Evolutionary conservation across 1,140 invertebrate species (phyloP), one percentile per base, ranked within the genome.

Genomic region (Penaeus japonicus): DNA sequence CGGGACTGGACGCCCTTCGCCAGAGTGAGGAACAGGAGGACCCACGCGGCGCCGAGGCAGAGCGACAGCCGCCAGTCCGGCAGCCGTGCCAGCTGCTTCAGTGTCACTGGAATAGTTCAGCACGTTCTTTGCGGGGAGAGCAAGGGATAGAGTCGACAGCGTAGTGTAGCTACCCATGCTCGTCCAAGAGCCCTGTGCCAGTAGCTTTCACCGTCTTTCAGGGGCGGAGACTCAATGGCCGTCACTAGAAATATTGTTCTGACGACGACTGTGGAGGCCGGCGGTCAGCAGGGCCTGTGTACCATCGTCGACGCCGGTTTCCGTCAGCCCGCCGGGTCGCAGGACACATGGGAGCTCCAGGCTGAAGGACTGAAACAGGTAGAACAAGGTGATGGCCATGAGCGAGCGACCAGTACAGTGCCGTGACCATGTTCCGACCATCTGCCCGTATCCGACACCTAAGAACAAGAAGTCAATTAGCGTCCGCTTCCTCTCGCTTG

Each of bases 31-130:
- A 96, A 97, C 47, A 97, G 95, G 4, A 95, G 92, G 22, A 96
- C 86, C 97, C 97, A 98, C 0, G 96, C 94, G 4, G 94, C 93
- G 4, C 96, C 92, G 5, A 98, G 93, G 79, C 95, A 96, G 0
- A 97, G 91, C 0, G 95, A 95, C 35, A 97, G 92, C 92, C 95
- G 94, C 96, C 95, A 96, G 82, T 96, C 93, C 0, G 96, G 95
- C 1, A 92, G 84, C 18, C 80, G n/a, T 79, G 22, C 83, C n/a
- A 32, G 79, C 87, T 0, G 62, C 79, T 0, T 70, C 18, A n/a
- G 83, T 86, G 35, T 86, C 73, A 15, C 54, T 32, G 20, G 70
- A 54, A 18, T 78, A n/a, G 24, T 27, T 18, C 32, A 86, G 20
- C n/a, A 86, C 53, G 30, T 86, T 53, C 17, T 86, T 86, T 86